Base-by-base conservation (phyloP, 2,113 vertebrate genomes). In the Lophius piscatorius region DNA sequence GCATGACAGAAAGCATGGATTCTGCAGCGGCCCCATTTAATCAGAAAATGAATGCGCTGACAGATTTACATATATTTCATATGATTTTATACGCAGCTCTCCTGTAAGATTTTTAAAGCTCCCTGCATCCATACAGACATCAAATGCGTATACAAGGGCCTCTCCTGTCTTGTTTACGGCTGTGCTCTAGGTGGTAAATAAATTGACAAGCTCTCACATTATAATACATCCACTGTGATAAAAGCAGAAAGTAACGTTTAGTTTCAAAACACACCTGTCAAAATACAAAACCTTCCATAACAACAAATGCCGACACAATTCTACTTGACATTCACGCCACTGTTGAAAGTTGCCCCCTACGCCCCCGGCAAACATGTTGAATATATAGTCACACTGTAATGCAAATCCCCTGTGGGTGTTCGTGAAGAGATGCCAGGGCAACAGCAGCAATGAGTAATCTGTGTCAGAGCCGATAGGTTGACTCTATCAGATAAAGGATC, bases 381-480 rank as follows among this genome's bases (percentile, higher is more conserved):
- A 61, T 61, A 71, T 71, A 50, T 16, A 77, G 38, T 42, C 42
- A 24, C 24, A 10, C 66, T 59, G 68, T 59, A 76, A 78, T 76
- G 46, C 35, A 64, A 78, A 78, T 59, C 42, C 65, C 68, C 69
- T 47, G 48, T 46, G 63, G 61, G 76, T 61, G 75, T 70, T 67
- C 63, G 61, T 48, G 29, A 31, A 69, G 66, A 47, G 26, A 60
- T 35, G 50, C 66, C 55, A 49, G 44, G 44, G 47, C 45, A 56
- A 52, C 69, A 63, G 57, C 75, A 62, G 20, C 1, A 11, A 57
- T 14, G 45, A 63, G 64, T 75, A 78, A 70, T 63, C 35, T 6
- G 33, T 52, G 28, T 65, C 73, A 60, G 40, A 72, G 52, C 70
- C 29, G 46, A 28, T 55, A 52, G 48, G 61, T 71, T 28, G 51